Base-by-base conservation (phyloP, 2,888 invertebrate species). In the Abrostola tripartita region DNA sequence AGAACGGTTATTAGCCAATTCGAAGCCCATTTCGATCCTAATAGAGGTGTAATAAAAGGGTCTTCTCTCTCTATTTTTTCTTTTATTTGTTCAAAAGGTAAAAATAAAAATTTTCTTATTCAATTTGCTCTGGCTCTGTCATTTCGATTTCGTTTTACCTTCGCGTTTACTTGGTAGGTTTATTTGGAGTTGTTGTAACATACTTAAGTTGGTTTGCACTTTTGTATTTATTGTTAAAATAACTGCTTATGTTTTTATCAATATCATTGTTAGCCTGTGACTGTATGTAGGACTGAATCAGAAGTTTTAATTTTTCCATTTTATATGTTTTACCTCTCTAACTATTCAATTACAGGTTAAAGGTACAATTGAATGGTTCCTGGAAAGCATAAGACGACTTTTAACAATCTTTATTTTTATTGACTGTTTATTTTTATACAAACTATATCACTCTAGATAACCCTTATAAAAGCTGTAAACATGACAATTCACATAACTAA, bases 1-100 rank as follows among this genome's bases (percentile, higher is more conserved):
- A 93, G 93, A 90, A 91, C 91, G 86, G 93, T 93, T 94, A 94
- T 93, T 94, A 93, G 93, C 92, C 94, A 92, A 94, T 94, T 92
- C 88, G 89, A 90, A 90, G 90, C 84, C 89, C 92, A 92, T 93
- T 92, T 89, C 91, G 89, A 86, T 91, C 93, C 92, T 94, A 94
- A 93, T 94, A 93, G 94, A 93, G 90, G 92, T 89, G 85, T 89
- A 94, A 94, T 94, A 94, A 94, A 93, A 92, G 88, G 91, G 87
- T 59, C 88, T 86, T 85, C 88, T 85, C 86, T 87, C 89, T 86
- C 85, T 90, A 86, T 90, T 88, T 90, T 90, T 90, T 86, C 90
- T 82, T 90, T 89, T 88, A 88, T 90, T 88, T 85, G 85, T 79
- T 81, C 79, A 81, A 89, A 88, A 90, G 90, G 90, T 90, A 88